A percentile compares a stretch with the other conserved stretches of the same genome.
phyloP scores from a whole-genome alignment of 2,888 invertebrate species.

The Cantharis lateralis region DNA sequence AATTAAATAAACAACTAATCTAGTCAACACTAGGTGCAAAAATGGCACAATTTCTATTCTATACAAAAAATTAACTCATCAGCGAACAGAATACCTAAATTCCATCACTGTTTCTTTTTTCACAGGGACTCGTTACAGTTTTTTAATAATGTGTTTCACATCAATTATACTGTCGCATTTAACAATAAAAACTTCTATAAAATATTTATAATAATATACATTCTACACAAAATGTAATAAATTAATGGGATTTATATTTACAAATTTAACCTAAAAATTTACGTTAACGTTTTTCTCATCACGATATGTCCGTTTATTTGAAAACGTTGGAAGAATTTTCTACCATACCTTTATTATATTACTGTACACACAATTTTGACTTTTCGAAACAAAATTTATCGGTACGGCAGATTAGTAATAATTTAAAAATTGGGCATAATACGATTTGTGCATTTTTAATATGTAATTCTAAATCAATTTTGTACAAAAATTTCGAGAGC shows the following conservation, averaged over 20 bases:
- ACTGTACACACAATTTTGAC: neutral
- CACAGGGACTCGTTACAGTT: slow-evolving; percentile 10
- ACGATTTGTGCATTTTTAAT: neutral
- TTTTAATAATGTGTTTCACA: slow-evolving; percentile 10
- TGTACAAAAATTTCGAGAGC: slow-evolving; percentile 18
- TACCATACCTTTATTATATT: neutral
- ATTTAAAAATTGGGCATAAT: neutral
- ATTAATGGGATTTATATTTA: slow-evolving; percentile 23
- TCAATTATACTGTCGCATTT: slow-evolving; percentile 21
- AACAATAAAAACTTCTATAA: slow-evolving; percentile 26
- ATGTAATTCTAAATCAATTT: neutral
- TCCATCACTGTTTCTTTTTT: slow-evolving; percentile 51
- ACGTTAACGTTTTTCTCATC: slow-evolving; percentile 14
- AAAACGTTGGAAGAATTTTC: neutral
- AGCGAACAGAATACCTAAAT: slow-evolving; percentile 55
- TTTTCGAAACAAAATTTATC: neutral
- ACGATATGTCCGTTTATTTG: slow-evolving; percentile 23
- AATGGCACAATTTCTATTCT: slow-evolving; percentile 50
- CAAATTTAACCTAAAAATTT: slow-evolving; percentile 16
- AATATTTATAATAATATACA: slow-evolving; percentile 23
- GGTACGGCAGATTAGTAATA: neutral
- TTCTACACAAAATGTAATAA: slow-evolving; percentile 14
- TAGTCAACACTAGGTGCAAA: slow-evolving; percentile 52
- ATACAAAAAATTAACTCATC: slow-evolving; percentile 44
- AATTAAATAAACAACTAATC: slow-evolving; percentile 53